A percentile compares a stretch with the other conserved stretches of the same genome.
These are phyloP conservation scores for Cephus rjabovi DNA, from an alignment of 2,888 invertebrate genomes.

Conservation along the genomic window DNA sequence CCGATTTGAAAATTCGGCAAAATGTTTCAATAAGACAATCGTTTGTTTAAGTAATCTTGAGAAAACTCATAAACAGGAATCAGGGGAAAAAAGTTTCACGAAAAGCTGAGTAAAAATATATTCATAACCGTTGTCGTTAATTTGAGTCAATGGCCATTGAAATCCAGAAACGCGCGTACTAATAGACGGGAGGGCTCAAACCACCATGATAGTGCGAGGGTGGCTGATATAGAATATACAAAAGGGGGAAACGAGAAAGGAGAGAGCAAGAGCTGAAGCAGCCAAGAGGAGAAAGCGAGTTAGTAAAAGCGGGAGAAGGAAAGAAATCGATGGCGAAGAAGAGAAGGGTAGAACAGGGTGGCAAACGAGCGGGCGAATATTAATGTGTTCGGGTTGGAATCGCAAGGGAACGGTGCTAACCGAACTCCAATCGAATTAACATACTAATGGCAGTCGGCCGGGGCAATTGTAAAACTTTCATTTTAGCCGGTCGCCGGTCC, in stretches of 20 bases:
- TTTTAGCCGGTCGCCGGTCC: constrained; percentile 32
- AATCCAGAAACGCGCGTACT: too few relatives aligned
- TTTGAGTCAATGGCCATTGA: not conserved
- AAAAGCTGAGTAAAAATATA: not conserved
- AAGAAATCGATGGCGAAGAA: constrained; percentile 7
- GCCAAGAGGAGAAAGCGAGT: not conserved
- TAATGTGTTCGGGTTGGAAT: constrained; percentile 28
- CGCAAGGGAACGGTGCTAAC: constrained; percentile 32
- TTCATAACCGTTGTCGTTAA: constrained; percentile 3
- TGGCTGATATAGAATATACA: not conserved
- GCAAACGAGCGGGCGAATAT: constrained; percentile 19
- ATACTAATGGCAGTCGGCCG: constrained; percentile 37
- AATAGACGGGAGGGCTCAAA: too few relatives aligned
- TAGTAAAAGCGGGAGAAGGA: not conserved
- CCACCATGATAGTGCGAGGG: too few relatives aligned
- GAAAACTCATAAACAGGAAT: too few relatives aligned
- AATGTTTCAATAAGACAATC: too few relatives aligned
- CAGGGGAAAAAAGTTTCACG: too few relatives aligned
- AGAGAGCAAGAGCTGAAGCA: not conserved
- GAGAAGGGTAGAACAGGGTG: not conserved
- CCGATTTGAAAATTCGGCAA: too few relatives aligned
- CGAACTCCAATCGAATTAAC: constrained; percentile 44
- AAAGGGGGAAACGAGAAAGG: constrained; percentile 5
- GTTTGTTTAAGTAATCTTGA: too few relatives aligned
- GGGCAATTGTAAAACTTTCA: constrained; percentile 43